Percentiles rank a stretch among this genome's conserved stretches.
Evolutionary conservation across 2,888 invertebrate genomes (phyloP).

Genomic region (Bombylius major): DNA sequence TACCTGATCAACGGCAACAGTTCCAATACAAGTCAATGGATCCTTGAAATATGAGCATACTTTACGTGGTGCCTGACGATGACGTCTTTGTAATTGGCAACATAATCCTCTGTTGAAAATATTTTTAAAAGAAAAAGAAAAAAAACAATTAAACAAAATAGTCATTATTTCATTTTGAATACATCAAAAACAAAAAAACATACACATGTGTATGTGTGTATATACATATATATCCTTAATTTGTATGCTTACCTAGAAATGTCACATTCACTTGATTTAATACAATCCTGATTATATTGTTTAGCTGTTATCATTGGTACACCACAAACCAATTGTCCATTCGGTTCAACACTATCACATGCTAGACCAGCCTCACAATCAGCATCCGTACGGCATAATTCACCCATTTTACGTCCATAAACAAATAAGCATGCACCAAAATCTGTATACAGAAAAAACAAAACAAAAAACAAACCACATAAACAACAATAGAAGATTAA

Average conservation of each 20-base stretch:
- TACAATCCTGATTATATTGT: constrained; percentile 74
- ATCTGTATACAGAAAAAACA: constrained; percentile 33
- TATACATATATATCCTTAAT: too few species aligned
- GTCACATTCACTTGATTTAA: constrained; percentile 73
- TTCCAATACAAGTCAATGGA: constrained; percentile 74
- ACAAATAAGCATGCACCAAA: constrained; percentile 53
- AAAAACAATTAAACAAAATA: background rate
- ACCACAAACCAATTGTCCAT: constrained; percentile 59
- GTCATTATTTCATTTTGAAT: background rate
- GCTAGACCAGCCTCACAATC: constrained; percentile 75
- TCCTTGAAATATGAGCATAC: constrained; percentile 89
- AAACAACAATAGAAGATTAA: too few species aligned
- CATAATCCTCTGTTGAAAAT: constrained; percentile 55
- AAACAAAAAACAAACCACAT: too few species aligned
- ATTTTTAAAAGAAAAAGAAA: background rate
- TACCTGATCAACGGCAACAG: constrained; percentile 55
- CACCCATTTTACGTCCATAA: constrained; percentile 66
- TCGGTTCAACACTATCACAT: constrained; percentile 45
- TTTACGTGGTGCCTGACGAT: constrained; percentile 73
- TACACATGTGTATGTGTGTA: too few species aligned
- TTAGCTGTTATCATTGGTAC: constrained; percentile 64
- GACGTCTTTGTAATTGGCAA: constrained; percentile 75
- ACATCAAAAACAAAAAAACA: background rate
- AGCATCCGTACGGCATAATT: constrained; percentile 67
- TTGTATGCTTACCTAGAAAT: constrained; percentile 40